Base-by-base conservation (phyloP, 2,888 invertebrate genomes). In the Bhutanitis thaidina region DNA sequence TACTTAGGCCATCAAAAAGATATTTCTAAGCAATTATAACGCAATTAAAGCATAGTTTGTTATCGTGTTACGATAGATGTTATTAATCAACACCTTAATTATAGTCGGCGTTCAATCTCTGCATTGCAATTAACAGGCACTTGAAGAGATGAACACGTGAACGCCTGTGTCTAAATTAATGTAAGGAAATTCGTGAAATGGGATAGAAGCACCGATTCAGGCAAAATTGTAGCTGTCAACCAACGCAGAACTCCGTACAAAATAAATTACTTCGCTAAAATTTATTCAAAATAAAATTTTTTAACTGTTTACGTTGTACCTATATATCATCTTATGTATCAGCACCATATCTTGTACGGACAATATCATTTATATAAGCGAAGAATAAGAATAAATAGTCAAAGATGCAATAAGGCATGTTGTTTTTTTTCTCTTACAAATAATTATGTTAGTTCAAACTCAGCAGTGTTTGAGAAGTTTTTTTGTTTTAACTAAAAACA, bases 401-500 rank as follows among this genome's bases (percentile, higher is more conserved):
- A 20, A 20, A 20, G 20, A 20, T 20, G 20, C 2, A 20, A 20
- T 20, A 3, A 5, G 5, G 2, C 20, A 20, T 20, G 20, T 20
- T 20, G 20, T 3, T 5, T 20, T 27, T 27, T 27, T 27, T 27
- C 10, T 5, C 10, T 5, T 32, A 16, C 15, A 43, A 55, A 52
- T 10, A 49, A 39, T 12, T 3, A n/a, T 40, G 40, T 39, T 52
- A 44, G 48, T 53, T 57, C 46, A 41, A 50, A 52, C 46, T 40
- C 43, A 30, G 14, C 44, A 37, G 47, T 27, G 40, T 39, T 51
- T 55, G 54, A 60, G 51, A 57, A n/a, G 44, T 58, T 67, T 72
- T 78, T 80, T 74, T 84, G 80, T 84, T 86, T 77, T 79, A 64
- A 78, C 47, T 77, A 67, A 80, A 77, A 84, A 85, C 83, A 81